Evolutionary conservation across 2,797 vertebrate species (phyloP).

Genomic region (Zalophus californianus): DNA sequence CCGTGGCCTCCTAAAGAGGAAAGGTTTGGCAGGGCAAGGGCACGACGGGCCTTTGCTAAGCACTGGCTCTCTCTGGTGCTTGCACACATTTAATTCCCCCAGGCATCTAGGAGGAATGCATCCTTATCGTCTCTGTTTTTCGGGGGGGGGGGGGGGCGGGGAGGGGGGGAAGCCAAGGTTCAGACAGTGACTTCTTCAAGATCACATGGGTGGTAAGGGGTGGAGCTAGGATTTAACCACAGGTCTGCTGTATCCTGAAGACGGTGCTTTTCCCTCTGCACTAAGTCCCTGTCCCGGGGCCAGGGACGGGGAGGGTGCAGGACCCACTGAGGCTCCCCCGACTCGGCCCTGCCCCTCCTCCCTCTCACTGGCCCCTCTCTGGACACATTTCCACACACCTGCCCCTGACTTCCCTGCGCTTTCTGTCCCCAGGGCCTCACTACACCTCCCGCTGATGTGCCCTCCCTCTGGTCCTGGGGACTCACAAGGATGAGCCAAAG

Average conservation of each 20-base stretch:
- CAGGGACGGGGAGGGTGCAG: background rate
- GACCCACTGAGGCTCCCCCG: background rate
- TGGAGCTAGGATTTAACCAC: background rate
- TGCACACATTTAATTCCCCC: background rate
- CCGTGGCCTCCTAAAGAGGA: background rate
- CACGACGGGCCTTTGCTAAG: background rate
- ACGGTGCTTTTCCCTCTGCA: background rate
- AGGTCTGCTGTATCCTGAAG: background rate
- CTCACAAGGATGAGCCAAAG: conserved; percentile 25
- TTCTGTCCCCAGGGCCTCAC: background rate
- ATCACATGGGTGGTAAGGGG: background rate
- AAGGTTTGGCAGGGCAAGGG: background rate
- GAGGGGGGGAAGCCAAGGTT: background rate
- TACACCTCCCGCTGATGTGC: background rate
- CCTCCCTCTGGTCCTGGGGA: background rate
- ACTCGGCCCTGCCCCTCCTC: background rate
- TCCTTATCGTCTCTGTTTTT: background rate
- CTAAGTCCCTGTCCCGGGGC: background rate
- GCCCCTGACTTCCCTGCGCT: background rate
- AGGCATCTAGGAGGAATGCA: background rate
- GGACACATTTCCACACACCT: background rate
- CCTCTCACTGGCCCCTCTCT: background rate
- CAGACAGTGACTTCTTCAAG: background rate
- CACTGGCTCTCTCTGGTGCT: background rate
- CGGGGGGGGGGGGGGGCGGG: background rate